A percentile compares a stretch with the other conserved stretches of the same genome.
Conservation (phyloP, 1,140 invertebrate genomes). For the Laupala kohalensis region DNA sequence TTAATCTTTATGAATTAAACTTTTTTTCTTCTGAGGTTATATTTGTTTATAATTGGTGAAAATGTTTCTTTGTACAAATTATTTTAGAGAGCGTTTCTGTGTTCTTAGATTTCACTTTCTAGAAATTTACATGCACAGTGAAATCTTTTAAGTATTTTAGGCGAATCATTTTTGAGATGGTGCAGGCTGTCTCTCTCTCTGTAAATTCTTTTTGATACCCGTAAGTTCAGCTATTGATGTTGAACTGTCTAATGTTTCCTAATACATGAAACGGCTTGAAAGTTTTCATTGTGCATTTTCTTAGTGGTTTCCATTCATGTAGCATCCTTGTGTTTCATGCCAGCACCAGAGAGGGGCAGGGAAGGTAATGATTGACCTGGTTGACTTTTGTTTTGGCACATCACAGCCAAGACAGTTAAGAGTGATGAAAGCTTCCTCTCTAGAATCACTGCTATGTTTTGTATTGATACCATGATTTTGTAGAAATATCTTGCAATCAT, state of each 20-base stretch:
- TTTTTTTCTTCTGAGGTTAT: not conserved
- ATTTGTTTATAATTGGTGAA: not conserved
- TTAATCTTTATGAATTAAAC: too few relatives aligned
- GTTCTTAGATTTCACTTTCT: not conserved
- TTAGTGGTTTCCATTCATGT: not conserved
- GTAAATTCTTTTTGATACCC: too few relatives aligned
- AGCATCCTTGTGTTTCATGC: constrained; percentile 32
- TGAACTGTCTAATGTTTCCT: too few relatives aligned
- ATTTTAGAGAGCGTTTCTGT: not conserved
- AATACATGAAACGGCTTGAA: too few relatives aligned
- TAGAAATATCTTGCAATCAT: too few relatives aligned
- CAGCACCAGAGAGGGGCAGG: constrained; percentile 38
- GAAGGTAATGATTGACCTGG: constrained; percentile 29
- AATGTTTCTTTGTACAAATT: not conserved
- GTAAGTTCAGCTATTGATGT: too few relatives aligned
- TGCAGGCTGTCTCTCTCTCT: too few relatives aligned
- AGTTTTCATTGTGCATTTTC: not conserved
- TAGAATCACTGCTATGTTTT: not conserved
- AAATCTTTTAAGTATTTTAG: too few relatives aligned
- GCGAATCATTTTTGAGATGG: too few relatives aligned
- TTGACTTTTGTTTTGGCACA: constrained; percentile 4
- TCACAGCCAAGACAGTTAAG: not conserved
- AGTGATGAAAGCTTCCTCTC: not conserved
- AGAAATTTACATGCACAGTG: not conserved
- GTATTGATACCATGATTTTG: too few relatives aligned